Evolutionary conservation across 2,888 invertebrate genomes (phyloP).

Genomic region (Hydrotaea diabolus): DNA sequence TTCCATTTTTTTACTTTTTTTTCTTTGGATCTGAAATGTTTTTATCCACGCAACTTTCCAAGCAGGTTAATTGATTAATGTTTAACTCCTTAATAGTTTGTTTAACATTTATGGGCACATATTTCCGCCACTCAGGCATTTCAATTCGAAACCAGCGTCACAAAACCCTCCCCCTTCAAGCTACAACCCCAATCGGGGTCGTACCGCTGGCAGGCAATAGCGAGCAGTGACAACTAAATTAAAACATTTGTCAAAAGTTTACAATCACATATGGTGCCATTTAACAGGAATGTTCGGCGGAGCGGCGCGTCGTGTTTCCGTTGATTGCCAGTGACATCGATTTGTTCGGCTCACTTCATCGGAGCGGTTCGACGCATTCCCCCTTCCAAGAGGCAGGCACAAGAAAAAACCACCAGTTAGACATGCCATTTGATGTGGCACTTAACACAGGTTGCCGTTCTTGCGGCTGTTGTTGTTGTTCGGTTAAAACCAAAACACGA

Average conservation of each 20-base stretch:
- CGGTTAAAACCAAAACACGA: conserved; percentile 16
- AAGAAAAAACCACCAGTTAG: conserved; percentile 60
- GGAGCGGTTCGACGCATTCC: background rate
- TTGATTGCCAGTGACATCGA: conserved; percentile 65
- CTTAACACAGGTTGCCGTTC: conserved; percentile 60
- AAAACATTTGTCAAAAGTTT: conserved; percentile 81
- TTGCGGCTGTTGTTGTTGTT: background rate
- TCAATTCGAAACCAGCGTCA: background rate
- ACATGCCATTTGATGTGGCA: conserved; percentile 57
- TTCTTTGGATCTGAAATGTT: background rate
- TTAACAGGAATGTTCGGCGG: conserved; percentile 69
- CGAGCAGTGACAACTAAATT: conserved; percentile 77
- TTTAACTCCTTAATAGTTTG: conserved; percentile 45
- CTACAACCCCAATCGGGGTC: background rate
- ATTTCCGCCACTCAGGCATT: background rate
- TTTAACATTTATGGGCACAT: conserved; percentile 24
- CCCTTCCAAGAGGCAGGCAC: conserved; percentile 2
- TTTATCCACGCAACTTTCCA: background rate
- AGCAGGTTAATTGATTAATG: conserved; percentile 57
- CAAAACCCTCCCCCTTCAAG: conserved; percentile 38
- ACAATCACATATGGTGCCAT: conserved; percentile 81
- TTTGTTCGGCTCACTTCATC: conserved; percentile 61
- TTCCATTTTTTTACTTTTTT: background rate
- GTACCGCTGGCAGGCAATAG: background rate
- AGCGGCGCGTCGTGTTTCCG: conserved; percentile 2